Conservation (phyloP, 2,888 invertebrate species). For the Conus canariensis region DNA sequence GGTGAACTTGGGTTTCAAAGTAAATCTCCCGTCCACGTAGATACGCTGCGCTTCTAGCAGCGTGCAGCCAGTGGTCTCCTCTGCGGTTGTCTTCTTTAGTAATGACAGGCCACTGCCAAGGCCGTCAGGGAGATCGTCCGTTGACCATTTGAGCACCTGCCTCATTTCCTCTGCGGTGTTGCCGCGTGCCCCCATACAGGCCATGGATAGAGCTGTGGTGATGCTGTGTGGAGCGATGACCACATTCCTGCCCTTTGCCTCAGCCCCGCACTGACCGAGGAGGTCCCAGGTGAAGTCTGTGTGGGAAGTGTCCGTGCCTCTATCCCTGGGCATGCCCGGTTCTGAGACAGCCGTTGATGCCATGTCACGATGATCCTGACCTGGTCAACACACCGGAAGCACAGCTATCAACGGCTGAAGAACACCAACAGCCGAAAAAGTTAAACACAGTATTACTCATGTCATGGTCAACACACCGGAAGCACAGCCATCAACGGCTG, state of each 20-base stretch:
- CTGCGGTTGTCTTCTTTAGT: constrained; percentile 16
- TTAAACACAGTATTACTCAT: too few species aligned
- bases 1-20: constrained; percentile 46
- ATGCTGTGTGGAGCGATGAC: constrained; percentile 79
- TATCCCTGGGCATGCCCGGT: neutral
- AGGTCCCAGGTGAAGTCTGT: constrained; percentile 48
- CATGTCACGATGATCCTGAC: neutral
- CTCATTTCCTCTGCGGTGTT: constrained; percentile 74
- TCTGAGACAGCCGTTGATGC: neutral
- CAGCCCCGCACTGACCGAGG: constrained; percentile 28
- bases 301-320: constrained; percentile 44
- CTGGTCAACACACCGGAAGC: too few species aligned
- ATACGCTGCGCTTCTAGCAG: constrained; percentile 49
- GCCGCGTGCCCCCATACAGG: constrained; percentile 76
- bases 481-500: too few species aligned
- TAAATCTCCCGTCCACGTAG: constrained; percentile 56
- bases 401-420: too few species aligned
- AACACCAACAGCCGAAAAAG: too few species aligned
- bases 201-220: constrained; percentile 77
- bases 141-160: constrained; percentile 38
- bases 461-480: too few species aligned
- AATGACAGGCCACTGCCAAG: constrained; percentile 26
- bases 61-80: neutral
- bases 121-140: constrained; percentile 17
- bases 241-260: constrained; percentile 54